These are phyloP conservation scores for Pygathrix nemaeus DNA, from an alignment of 2,113 vertebrate species.

Conservation along the genomic window DNA sequence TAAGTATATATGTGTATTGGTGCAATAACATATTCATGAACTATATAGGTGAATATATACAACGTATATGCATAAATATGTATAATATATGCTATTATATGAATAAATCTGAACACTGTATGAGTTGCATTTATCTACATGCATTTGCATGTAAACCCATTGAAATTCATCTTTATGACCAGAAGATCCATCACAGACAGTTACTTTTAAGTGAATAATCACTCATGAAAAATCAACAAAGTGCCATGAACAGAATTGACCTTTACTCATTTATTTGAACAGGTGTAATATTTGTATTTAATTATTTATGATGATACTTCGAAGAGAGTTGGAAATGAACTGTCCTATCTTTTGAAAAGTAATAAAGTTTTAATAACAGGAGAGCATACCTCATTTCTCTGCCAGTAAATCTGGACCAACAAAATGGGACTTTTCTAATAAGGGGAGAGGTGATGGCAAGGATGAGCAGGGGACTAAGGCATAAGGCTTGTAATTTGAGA, in stretches of 20 bases:
- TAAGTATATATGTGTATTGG: background rate
- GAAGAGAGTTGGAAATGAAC: background rate
- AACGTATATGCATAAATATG: background rate
- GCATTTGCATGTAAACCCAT: background rate
- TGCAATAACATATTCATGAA: background rate
- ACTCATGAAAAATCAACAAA: background rate
- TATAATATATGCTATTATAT: background rate
- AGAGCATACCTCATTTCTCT: background rate
- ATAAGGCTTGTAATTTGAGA: background rate
- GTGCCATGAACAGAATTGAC: background rate
- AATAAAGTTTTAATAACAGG: slow-evolving; percentile 34
- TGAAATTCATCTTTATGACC: background rate
- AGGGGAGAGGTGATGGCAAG: background rate
- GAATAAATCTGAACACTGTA: background rate
- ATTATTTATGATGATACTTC: slow-evolving; percentile 27
- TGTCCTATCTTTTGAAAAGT: background rate
- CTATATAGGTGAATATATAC: background rate
- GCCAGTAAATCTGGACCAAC: background rate
- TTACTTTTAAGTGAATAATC: slow-evolving; percentile 15
- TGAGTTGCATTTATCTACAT: background rate
- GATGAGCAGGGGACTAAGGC: background rate
- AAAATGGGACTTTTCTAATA: background rate
- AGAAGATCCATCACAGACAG: background rate
- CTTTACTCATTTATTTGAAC: slow-evolving; percentile 37
- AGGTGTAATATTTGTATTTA: slow-evolving; percentile 21